These are phyloP conservation scores for Palythoa grandis DNA, from an alignment of 92 coral and sea anemone species.

Conservation along the genomic window DNA sequence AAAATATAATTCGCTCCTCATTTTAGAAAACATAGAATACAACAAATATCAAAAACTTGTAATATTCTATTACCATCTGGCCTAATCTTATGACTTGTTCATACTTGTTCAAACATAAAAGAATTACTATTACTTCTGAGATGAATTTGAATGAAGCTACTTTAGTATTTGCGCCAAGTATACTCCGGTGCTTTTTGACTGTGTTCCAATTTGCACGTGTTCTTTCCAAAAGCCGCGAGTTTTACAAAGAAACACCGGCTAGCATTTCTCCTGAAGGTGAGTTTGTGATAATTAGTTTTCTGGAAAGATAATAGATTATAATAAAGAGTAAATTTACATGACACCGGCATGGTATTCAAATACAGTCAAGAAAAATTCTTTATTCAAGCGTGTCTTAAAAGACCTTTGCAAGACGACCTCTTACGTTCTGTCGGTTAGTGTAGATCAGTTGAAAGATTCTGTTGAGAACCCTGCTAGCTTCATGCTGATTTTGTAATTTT, in stretches of 20 bases:
- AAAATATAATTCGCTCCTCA: not conserved
- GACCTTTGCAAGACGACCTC: conserved; percentile 5
- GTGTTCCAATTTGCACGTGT: conserved; percentile 11
- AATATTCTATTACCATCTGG: no score
- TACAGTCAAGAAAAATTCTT: not conserved
- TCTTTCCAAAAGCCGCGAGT: not conserved
- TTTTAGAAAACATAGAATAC: no score
- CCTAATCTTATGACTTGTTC: not conserved
- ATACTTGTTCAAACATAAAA: not conserved
- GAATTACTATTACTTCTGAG: not conserved
- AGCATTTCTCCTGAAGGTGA: conserved; percentile 12
- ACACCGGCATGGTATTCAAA: conserved; percentile 18
- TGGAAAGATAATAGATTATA: conserved; percentile 19
- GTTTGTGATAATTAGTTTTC: conserved; percentile 26
- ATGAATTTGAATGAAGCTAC: not conserved
- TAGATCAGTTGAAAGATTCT: not conserved
- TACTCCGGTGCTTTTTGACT: not conserved
- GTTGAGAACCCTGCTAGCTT: not conserved
- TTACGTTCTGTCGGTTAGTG: not conserved
- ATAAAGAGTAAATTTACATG: conserved; percentile 23
- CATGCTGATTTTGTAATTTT: not conserved
- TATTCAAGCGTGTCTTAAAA: conserved; percentile 16
- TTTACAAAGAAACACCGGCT: not conserved
- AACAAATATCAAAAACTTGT: no score
- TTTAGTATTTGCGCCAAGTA: not conserved